Percentiles rank a stretch among this genome's conserved stretches.
Conservation (phyloP, 2,113 vertebrate species). For the Phylloscopus trochilus region DNA sequence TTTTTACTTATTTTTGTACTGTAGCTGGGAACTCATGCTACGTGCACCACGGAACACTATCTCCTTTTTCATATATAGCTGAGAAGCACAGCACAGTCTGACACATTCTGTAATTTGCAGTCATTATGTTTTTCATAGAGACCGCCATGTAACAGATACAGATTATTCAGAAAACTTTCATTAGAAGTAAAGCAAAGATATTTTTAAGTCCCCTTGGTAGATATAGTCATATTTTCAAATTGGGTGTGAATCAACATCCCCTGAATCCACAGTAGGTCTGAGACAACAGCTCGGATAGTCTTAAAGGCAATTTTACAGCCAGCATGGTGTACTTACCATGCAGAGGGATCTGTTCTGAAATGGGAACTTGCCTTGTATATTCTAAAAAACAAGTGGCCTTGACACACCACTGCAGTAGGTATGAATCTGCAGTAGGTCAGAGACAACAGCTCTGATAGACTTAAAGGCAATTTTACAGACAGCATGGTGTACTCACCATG, state of each 20-base stretch:
- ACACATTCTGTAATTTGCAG: background rate
- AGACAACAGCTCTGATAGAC: background rate
- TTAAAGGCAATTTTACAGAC: background rate
- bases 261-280: background rate
- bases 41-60: background rate
- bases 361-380: background rate
- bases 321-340: background rate
- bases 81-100: background rate
- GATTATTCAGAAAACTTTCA: background rate
- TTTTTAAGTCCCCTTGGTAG: background rate
- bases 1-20: background rate
- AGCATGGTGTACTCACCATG: background rate
- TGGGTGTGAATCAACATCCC: background rate
- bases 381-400: background rate
- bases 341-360: background rate
- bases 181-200: background rate
- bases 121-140: background rate
- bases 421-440: background rate
- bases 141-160: background rate
- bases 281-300: background rate
- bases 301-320: background rate
- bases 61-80: background rate
- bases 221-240: background rate
- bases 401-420: background rate
- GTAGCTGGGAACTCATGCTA: background rate